Conservation (phyloP, 2,888 invertebrate species). For the Metacarcinus magister region DNA sequence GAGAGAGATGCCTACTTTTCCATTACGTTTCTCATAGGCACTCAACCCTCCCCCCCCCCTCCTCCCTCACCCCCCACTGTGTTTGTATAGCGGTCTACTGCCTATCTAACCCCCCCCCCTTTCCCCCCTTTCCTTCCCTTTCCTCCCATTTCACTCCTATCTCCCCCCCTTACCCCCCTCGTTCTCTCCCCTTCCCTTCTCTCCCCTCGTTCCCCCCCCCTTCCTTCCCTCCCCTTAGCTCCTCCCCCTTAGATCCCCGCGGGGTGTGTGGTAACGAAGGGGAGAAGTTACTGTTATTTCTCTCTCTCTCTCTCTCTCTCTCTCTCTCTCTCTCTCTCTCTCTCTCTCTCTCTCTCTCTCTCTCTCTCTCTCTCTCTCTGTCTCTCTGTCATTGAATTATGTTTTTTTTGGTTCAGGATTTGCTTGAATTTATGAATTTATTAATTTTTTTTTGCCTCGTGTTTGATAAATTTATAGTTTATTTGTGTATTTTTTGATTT, state of each 20-base stretch:
- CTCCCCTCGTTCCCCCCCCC: not conserved
- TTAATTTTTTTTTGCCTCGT: not conserved
- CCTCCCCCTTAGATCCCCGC: not conserved
- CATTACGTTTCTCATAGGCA: conserved; percentile 13
- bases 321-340: conserved; percentile 52
- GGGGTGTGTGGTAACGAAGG: not conserved
- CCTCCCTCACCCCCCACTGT: not conserved
- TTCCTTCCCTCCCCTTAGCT: not conserved
- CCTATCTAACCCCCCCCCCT: not conserved
- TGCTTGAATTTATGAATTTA: not conserved
- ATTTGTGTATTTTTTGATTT: not conserved
- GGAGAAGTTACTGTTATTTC: not conserved
- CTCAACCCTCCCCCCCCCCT: too few species aligned
- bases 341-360: conserved; percentile 29
- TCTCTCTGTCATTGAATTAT: not conserved
- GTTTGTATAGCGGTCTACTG: conserved; percentile 29
- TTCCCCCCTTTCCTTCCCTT: not conserved
- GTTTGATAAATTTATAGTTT: conserved; percentile 14
- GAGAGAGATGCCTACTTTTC: conserved; percentile 37
- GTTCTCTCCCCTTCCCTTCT: not conserved
- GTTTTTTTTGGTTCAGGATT: not conserved
- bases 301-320: conserved; percentile 40
- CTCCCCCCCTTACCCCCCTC: not conserved
- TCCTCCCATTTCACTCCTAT: not conserved
- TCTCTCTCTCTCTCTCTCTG: not conserved